A percentile compares a stretch with the other conserved stretches of the same genome.
Evolutionary conservation across 2,797 vertebrate species (phyloP).

Genomic region (Tangara arthus): DNA sequence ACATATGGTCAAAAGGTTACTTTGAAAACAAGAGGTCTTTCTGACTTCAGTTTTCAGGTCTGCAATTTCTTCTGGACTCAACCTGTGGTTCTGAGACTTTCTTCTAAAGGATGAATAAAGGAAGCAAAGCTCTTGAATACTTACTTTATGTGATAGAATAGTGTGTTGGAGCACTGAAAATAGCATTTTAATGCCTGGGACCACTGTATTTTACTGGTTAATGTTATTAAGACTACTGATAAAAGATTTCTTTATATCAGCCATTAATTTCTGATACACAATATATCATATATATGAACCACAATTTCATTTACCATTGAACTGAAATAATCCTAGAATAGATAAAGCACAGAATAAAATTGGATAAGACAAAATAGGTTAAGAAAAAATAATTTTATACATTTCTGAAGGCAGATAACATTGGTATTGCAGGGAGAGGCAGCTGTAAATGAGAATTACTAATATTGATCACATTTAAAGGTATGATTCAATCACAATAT

Average conservation of each 20-base stretch:
- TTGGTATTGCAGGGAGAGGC: not conserved
- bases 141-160: not conserved
- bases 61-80: not conserved
- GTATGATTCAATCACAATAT: not conserved
- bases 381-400: not conserved
- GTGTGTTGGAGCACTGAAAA: not conserved
- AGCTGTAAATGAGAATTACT: not conserved
- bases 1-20: constrained; percentile 43
- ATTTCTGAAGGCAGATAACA: not conserved
- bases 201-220: not conserved
- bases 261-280: not conserved
- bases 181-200: not conserved
- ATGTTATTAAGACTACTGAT: not conserved
- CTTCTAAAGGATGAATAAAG: not conserved
- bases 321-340: not conserved
- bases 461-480: not conserved
- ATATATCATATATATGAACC: not conserved
- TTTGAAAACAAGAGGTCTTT: not conserved
- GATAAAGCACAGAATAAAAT: not conserved
- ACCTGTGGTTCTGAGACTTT: not conserved
- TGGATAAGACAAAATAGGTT: not conserved
- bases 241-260: not conserved
- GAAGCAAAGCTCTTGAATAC: not conserved
- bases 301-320: not conserved
- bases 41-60: not conserved